Base-by-base conservation (phyloP, 2,113 vertebrate genomes). In the Saguinus imperator region DNA sequence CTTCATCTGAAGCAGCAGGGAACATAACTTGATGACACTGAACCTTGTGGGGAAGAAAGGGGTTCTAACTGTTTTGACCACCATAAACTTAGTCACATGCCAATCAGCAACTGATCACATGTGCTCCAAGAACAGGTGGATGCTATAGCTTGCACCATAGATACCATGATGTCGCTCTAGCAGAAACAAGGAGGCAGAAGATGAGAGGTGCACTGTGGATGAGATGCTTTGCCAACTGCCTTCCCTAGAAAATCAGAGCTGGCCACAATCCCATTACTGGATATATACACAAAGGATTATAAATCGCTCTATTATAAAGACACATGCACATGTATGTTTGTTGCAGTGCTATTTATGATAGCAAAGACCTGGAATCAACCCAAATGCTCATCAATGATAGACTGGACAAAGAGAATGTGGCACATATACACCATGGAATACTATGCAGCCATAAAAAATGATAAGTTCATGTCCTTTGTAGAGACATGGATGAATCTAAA, bases 41-140 rank as follows among this genome's bases (percentile, higher is more conserved):
- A 97, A 98, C 70, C 95, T 98, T 91, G 93, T 94, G 96, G 98
- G 96, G 94, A 94, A 89, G 96, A 98, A 98, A 64, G 98, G 97
- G 23, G 97, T 98, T 57, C 91, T 97, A 92, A 97, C 96, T 95
- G 97, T 94, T 89, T 97, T 98, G 92, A 98, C n/a, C 77, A 98
- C 81, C 8, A 95, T 97, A 3, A 98, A 98, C 58, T 98, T 98
- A 0, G 98, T 98, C 61, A 94, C 93, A 93, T 98, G 97, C 97
- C 98, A 98, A 0, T 88, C 97, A 84, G 91, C 93, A 88, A 98
- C 98, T 2, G 43, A 93, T 98, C 98, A 98, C 0, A 35, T 91
- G 93, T 98, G 97, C 89, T 98, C 98, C 98, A 98, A 82, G 80
- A 98, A 95, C 45, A 98, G 87, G 64, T 97, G 11, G 87, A 98